Percentiles rank a stretch among this genome's conserved stretches.
Evolutionary conservation across 1,140 invertebrate species (phyloP).

Genomic region (Agrilus planipennis): DNA sequence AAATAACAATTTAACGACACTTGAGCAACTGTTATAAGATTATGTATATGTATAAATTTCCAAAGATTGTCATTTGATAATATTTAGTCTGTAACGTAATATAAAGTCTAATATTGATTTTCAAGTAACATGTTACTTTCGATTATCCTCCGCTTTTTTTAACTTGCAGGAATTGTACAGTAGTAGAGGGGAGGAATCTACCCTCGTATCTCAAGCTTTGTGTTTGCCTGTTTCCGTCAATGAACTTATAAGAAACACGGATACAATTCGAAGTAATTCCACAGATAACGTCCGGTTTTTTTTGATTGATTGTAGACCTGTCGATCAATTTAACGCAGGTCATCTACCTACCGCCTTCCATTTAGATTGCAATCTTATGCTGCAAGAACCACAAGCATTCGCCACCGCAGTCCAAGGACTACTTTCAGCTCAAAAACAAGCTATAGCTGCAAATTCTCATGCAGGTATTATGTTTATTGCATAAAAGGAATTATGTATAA

Average conservation of each 20-base stretch:
- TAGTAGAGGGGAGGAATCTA: conserved; percentile 32
- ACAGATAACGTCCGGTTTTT: conserved; percentile 69
- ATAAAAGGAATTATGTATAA: background rate
- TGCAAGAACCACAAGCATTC: conserved; percentile 91
- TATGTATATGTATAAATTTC: no score
- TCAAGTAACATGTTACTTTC: no score
- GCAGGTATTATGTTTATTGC: conserved; percentile 44
- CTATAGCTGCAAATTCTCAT: conserved; percentile 73
- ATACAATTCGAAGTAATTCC: background rate
- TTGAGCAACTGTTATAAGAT: no score
- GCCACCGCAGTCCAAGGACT: conserved; percentile 89
- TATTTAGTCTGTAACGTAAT: no score
- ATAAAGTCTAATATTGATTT: no score
- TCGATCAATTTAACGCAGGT: conserved; percentile 93
- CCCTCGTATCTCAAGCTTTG: conserved; percentile 68
- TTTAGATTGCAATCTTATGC: conserved; percentile 93
- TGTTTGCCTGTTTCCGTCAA: conserved; percentile 88
- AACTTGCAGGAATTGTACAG: no score
- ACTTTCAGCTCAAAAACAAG: conserved; percentile 78
- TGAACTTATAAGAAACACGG: conserved; percentile 50
- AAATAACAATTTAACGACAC: no score
- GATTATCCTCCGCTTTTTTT: no score
- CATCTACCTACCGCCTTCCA: conserved; percentile 96
- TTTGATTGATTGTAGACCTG: conserved; percentile 91
- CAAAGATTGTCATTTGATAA: no score